These are phyloP conservation scores for Papilio dardanus DNA, from an alignment of 1,140 invertebrate species.

Conservation along the genomic window DNA sequence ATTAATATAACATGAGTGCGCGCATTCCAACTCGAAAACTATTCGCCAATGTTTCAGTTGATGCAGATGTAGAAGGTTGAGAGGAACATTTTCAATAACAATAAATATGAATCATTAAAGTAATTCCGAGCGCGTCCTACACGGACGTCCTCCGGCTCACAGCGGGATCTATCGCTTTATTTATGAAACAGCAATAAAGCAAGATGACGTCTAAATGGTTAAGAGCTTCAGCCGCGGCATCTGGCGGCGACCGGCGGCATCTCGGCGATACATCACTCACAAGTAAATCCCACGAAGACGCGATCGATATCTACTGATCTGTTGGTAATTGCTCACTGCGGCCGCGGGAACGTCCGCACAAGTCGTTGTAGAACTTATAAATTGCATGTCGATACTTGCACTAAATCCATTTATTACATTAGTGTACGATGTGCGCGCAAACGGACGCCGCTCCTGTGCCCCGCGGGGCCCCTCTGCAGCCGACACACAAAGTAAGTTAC, in stretches of 20 bases:
- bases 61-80: neutral
- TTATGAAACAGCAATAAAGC: slow-evolving; percentile 6
- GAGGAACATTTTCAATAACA: neutral
- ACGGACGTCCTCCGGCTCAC: neutral
- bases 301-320: neutral
- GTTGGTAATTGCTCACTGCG: neutral
- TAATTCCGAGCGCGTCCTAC: neutral
- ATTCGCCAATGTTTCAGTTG: neutral
- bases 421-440: neutral
- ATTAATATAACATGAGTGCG: neutral
- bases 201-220: neutral
- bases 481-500: no score
- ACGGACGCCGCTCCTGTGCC: neutral
- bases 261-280: neutral
- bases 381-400: no score
- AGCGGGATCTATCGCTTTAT: neutral
- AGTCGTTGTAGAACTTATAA: no score
- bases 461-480: no score
- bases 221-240: neutral
- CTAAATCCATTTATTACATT: no score
- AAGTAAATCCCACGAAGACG: neutral
- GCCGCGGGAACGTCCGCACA: neutral
- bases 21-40: neutral
- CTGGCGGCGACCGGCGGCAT: no score
- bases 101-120: neutral